A percentile compares a stretch with the other conserved stretches of the same genome.
These are phyloP conservation scores for Zoroaster sp. DNA, from an alignment of 53 echinoderm and acorn worm species.

Conservation along the genomic window DNA sequence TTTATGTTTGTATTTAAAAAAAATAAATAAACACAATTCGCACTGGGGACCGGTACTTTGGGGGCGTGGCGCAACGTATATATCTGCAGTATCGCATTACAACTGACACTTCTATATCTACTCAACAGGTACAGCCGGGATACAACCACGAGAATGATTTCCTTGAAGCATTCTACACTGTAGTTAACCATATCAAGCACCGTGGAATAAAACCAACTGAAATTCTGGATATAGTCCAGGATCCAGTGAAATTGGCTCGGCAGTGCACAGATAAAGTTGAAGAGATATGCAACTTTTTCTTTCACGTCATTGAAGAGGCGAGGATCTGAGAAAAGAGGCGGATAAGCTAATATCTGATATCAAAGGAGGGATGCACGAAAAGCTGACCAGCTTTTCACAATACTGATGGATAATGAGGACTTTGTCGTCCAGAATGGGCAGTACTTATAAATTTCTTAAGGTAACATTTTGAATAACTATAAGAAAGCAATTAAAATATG, in stretches of 20 bases:
- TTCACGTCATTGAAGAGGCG: background rate
- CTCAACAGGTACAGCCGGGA: constrained; percentile 2
- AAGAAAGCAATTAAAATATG: too few relatives aligned
- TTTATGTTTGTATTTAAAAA: too few relatives aligned
- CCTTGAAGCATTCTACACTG: background rate
- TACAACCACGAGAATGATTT: background rate
- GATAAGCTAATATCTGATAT: background rate
- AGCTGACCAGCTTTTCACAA: background rate
- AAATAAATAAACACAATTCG: too few relatives aligned
- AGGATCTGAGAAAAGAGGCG: background rate
- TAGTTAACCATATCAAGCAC: constrained; percentile 1
- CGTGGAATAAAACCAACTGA: background rate
- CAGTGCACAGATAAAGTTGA: background rate
- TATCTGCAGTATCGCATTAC: background rate
- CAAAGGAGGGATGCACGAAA: background rate
- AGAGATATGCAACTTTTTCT: background rate
- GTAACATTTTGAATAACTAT: background rate
- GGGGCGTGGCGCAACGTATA: too few relatives aligned
- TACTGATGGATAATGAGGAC: background rate
- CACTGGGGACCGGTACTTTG: too few relatives aligned
- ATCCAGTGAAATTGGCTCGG: background rate
- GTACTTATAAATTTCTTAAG: background rate
- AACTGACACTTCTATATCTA: background rate
- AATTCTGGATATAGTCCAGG: background rate
- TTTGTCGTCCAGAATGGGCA: background rate